These are phyloP conservation scores for Sarcophaga bullata DNA, from an alignment of 1,140 invertebrate genomes.

Conservation along the genomic window DNA sequence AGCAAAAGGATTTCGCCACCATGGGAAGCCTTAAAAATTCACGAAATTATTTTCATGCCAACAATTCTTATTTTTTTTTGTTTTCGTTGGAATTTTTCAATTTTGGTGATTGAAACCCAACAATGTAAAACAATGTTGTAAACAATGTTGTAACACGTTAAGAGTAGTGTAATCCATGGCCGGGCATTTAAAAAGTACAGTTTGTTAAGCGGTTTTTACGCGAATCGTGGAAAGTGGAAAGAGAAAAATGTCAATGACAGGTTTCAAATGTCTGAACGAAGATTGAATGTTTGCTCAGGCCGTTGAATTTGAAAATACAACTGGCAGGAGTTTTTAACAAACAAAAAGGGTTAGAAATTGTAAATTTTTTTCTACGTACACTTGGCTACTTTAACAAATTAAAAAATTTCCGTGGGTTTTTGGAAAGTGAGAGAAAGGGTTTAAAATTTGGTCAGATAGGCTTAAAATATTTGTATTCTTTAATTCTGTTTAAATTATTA, in stretches of 20 bases:
- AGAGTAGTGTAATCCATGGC: too few relatives aligned
- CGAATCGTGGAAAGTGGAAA: background rate
- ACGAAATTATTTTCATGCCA: constrained; percentile 4
- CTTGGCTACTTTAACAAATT: constrained; percentile 35
- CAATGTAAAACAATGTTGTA: constrained; percentile 20
- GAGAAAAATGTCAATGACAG: constrained; percentile 33
- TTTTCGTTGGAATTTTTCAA: too few relatives aligned
- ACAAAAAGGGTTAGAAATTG: constrained; percentile 19
- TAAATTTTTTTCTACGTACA: background rate
- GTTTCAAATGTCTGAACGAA: constrained; percentile 29
- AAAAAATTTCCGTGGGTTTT: background rate
- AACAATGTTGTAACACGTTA: background rate
- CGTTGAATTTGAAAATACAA: background rate
- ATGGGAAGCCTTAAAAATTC: constrained; percentile 26
- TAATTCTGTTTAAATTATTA: too few relatives aligned
- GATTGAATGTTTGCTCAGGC: constrained; percentile 21
- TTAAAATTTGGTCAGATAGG: background rate
- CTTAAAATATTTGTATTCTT: too few relatives aligned
- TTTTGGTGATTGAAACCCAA: constrained; percentile 10
- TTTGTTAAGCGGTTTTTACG: background rate
- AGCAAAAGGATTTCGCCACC: background rate
- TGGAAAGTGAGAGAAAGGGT: background rate
- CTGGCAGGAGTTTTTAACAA: background rate
- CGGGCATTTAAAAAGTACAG: constrained; percentile 29
- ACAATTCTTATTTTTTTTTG: too few relatives aligned